Conservation (phyloP, 2,113 vertebrate genomes). For the Rhabdornis inornatus region DNA sequence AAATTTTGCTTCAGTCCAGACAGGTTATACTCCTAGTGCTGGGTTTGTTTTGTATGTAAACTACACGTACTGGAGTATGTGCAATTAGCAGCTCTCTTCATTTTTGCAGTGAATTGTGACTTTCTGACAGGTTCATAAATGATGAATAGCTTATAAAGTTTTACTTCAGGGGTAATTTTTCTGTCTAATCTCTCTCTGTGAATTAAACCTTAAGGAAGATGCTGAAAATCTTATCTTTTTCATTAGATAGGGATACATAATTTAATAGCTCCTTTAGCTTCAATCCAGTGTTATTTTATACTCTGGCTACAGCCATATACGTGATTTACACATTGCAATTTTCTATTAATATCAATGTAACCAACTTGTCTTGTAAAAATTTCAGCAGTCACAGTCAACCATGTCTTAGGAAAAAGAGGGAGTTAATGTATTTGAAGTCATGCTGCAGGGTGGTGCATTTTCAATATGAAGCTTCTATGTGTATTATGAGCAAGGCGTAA, state of each 20-base stretch:
- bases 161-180: not conserved
- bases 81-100: not conserved
- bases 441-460: not conserved
- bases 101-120: not conserved
- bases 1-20: not conserved
- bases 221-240: not conserved
- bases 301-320: not conserved
- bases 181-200: not conserved
- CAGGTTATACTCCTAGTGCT: not conserved
- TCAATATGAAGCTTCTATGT: not conserved
- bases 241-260: not conserved
- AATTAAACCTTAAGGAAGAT: not conserved
- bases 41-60: not conserved
- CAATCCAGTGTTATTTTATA: not conserved
- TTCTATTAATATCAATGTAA: not conserved
- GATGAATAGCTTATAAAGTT: not conserved
- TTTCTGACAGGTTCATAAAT: not conserved
- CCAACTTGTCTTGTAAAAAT: not conserved
- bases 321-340: not conserved
- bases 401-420: not conserved
- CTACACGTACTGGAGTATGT: rapidly evolving
- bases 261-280: not conserved
- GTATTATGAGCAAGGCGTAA: not conserved
- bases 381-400: not conserved
- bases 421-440: not conserved